Base-by-base conservation (phyloP, 2,113 vertebrate species). In the Callionymus lyra region DNA sequence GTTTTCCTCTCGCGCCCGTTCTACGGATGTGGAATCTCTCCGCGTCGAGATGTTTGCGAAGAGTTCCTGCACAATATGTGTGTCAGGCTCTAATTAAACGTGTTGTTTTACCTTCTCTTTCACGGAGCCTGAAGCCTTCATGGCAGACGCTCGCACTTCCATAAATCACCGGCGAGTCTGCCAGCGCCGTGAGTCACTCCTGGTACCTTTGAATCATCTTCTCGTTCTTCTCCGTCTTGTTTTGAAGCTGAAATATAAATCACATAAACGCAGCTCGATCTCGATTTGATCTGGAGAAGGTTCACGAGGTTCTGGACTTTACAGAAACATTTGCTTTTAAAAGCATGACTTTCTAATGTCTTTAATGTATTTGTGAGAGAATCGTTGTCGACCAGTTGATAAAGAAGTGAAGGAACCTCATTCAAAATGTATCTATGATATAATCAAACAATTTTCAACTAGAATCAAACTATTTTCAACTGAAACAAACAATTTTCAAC, bases 141-240 rank as follows among this genome's bases (percentile, higher is more conserved):
- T 68, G 70, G 68, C 74, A 74, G 68, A 67, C 77, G 70, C 41
- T 61, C 60, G 65, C 60, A 53, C 53, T 33, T 72, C 71, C 64
- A 79, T 82, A 83, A 83, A 80, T 80, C 81, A 82, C 68, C 27
- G 42, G 56, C 48, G 75, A 77, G 54, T 81, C 77, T 66, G 66
- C 56, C 16, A 68, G 72, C 47, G 44, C 21, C 13, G 68, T 63
- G 65, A 80, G 62, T 68, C 71, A 60, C 56, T 68, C n/a, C 75
- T 74, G 67, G 60, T 71, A 72, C 72, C 59, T 63, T 72, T 71
- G n/a, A 69, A 74, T 76, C 64, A 52, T 76, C 66, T 64, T 74
- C 73, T 56, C 70, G 59, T 77, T 27, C 8, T 76, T 75, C 53
- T 49, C 54, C 38, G 27, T 68, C 57, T 59, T 66, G 65, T 72